Evolutionary conservation across 2,888 invertebrate species (phyloP).

Genomic region (Atrina japonica): DNA sequence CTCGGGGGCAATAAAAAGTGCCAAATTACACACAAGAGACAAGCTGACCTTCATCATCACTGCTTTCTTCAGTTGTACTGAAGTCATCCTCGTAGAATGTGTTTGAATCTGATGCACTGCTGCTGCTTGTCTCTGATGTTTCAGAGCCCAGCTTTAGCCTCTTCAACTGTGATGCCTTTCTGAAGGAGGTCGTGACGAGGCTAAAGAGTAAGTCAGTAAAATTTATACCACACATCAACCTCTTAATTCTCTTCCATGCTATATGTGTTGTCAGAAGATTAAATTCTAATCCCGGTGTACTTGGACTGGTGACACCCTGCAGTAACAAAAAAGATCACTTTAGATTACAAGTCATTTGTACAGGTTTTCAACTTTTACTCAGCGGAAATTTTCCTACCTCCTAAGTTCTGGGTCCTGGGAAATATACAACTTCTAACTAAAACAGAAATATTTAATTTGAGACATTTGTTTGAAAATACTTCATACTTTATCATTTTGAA

Average conservation of each 20-base stretch:
- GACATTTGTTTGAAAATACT: too few species aligned
- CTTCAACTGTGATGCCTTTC: slow-evolving; percentile 83
- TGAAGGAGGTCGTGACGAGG: slow-evolving; percentile 93
- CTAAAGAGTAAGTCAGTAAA: slow-evolving; percentile 92
- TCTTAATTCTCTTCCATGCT: slow-evolving; percentile 84
- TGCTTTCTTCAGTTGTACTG: slow-evolving; percentile 93
- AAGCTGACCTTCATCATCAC: slow-evolving; percentile 90
- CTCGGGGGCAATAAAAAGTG: too few species aligned
- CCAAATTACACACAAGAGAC: background rate
- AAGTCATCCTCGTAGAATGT: slow-evolving; percentile 97
- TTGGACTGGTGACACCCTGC: slow-evolving; percentile 31
- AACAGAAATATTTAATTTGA: too few species aligned
- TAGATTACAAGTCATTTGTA: background rate
- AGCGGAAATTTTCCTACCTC: too few species aligned
- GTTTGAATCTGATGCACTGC: slow-evolving; percentile 93
- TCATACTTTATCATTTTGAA: too few species aligned
- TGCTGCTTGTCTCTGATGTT: slow-evolving; percentile 84
- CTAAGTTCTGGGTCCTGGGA: too few species aligned
- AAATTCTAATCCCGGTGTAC: slow-evolving; percentile 59
- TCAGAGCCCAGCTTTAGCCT: slow-evolving; percentile 82
- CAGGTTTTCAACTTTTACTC: background rate
- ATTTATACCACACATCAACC: slow-evolving; percentile 87
- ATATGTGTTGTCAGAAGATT: slow-evolving; percentile 59
- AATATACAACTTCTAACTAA: too few species aligned
- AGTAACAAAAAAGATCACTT: background rate